These are phyloP conservation scores for Falco berigora DNA, from an alignment of 2,797 vertebrate species.

Conservation along the genomic window DNA sequence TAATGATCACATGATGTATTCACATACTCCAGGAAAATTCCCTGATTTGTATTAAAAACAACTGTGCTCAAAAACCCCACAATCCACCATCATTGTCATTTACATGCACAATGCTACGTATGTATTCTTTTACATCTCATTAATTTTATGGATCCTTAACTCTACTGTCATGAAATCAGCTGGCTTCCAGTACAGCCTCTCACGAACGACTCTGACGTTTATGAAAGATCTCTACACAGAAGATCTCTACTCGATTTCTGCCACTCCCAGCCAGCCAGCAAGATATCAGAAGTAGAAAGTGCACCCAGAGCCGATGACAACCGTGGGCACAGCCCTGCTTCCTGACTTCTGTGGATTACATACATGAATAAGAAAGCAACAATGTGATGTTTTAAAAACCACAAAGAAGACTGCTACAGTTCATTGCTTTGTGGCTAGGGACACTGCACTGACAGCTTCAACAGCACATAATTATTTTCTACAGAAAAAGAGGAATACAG, in stretches of 20 bases:
- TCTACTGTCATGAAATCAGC: not conserved
- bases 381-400: not conserved
- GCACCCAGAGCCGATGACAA: not conserved
- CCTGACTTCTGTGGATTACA: accelerated
- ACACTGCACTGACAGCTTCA: not conserved
- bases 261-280: not conserved
- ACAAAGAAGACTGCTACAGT: not conserved
- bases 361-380: not conserved
- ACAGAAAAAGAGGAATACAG: not conserved
- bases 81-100: not conserved
- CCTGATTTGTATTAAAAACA: not conserved
- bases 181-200: not conserved
- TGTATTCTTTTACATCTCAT: not conserved
- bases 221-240: not conserved
- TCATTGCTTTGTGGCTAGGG: not conserved
- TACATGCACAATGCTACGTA: too few species aligned
- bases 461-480: not conserved
- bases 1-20: not conserved
- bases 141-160: not conserved
- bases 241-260: not conserved
- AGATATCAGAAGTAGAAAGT: not conserved
- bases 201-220: too few species aligned
- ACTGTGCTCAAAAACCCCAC: not conserved
- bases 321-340: accelerated
- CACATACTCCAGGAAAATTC: not conserved